phyloP scores from a whole-genome alignment of 2,888 invertebrate species.

The Balanococcus diminutus region DNA sequence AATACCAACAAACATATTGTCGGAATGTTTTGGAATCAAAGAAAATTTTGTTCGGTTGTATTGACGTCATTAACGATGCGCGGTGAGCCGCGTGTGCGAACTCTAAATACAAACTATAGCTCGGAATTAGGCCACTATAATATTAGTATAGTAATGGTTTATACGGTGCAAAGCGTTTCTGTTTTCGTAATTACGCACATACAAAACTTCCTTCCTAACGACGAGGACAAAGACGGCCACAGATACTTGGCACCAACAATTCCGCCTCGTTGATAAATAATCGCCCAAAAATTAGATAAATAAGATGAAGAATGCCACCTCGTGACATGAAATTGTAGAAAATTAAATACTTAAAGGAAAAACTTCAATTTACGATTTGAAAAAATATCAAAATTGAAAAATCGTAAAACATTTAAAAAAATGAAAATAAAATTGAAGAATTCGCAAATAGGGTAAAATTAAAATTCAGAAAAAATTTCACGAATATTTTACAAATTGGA shows the following conservation, averaged over 20 bases:
- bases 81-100: background rate
- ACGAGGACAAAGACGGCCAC: background rate
- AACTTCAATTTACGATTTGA: no score
- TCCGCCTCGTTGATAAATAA: background rate
- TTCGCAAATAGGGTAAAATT: no score
- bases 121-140: background rate
- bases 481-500: no score
- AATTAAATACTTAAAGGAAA: no score
- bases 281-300: no score
- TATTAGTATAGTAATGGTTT: background rate
- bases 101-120: background rate
- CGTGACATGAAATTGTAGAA: no score
- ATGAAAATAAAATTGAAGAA: no score
- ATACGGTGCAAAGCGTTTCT: no score
- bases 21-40: background rate
- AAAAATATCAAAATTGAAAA: no score
- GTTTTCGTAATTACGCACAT: background rate
- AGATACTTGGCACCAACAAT: background rate
- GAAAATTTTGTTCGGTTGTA: background rate
- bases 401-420: no score
- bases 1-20: background rate
- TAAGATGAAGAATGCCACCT: no score
- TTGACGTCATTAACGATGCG: background rate
- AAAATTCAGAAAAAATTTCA: no score
- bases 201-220: background rate